A percentile compares a stretch with the other conserved stretches of the same genome.
Conservation (phyloP, 1,140 invertebrate species). For the Leguminivora glycinivorella region DNA sequence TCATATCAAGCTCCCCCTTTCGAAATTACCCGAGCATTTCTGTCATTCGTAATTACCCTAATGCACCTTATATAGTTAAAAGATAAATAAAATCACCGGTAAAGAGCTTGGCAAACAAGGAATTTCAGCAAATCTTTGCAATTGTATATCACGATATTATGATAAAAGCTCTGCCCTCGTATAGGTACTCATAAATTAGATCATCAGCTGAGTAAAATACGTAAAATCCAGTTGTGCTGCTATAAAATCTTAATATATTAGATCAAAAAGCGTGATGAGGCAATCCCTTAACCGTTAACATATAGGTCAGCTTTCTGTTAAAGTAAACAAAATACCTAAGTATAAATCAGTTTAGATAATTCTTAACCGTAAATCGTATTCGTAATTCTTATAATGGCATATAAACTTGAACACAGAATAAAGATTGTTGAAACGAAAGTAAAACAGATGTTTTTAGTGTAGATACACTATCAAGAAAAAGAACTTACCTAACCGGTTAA, state of each 20-base stretch:
- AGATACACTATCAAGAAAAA: neutral
- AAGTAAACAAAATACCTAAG: neutral
- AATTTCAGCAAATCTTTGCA: too few species aligned
- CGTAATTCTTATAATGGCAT: too few species aligned
- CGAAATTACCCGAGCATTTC: too few species aligned
- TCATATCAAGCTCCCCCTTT: too few species aligned
- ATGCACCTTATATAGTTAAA: too few species aligned
- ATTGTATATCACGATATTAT: too few species aligned
- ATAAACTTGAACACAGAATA: neutral
- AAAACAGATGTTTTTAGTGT: neutral
- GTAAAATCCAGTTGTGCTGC: neutral
- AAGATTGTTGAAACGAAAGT: neutral
- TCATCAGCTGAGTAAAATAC: neutral
- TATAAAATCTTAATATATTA: neutral
- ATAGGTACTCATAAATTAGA: neutral
- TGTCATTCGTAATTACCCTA: too few species aligned
- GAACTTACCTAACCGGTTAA: conserved; percentile 15
- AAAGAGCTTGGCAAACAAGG: too few species aligned
- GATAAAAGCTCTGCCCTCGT: neutral
- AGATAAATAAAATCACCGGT: too few species aligned
- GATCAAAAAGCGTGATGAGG: neutral
- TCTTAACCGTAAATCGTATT: too few species aligned
- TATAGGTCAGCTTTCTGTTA: neutral
- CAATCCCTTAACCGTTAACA: neutral
- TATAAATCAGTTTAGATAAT: neutral